These are phyloP conservation scores for Trachemys scripta DNA, from an alignment of 2,113 vertebrate genomes.

Conservation along the genomic window DNA sequence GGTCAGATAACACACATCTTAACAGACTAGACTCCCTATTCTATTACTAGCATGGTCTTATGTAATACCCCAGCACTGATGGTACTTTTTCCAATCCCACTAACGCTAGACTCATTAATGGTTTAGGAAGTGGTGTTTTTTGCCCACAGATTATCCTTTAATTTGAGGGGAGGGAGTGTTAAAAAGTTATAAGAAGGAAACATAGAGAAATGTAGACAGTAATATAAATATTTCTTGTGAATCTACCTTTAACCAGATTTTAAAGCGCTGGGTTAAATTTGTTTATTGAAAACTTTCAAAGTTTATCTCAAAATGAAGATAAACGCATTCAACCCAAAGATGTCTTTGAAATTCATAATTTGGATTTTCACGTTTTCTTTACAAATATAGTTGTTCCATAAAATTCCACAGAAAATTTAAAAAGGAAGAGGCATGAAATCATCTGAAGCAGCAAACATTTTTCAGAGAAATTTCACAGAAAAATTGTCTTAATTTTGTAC, in stretches of 20 bases:
- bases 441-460: not conserved
- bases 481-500: not conserved
- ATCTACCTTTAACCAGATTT: not conserved
- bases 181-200: not conserved
- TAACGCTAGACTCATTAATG: conserved; percentile 22
- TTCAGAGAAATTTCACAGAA: not conserved
- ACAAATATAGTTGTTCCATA: not conserved
- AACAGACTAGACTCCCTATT: conserved; percentile 64
- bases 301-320: not conserved
- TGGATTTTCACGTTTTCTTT: not conserved
- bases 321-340: not conserved
- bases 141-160: conserved; percentile 30
- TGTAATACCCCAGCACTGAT: conserved; percentile 42
- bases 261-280: not conserved
- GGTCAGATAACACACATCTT: conserved; percentile 71
- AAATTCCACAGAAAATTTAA: not conserved
- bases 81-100: conserved; percentile 29
- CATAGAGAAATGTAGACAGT: not conserved
- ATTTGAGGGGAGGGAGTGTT: not conserved
- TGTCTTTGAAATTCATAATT: not conserved
- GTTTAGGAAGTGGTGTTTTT: not conserved
- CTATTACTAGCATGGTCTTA: conserved; percentile 67
- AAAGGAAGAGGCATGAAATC: not conserved
- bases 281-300: not conserved
- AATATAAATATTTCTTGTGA: not conserved